A percentile compares a stretch with the other conserved stretches of the same genome.
These are phyloP conservation scores for Apotomis turbidana DNA, from an alignment of 2,888 invertebrate species.

Conservation along the genomic window DNA sequence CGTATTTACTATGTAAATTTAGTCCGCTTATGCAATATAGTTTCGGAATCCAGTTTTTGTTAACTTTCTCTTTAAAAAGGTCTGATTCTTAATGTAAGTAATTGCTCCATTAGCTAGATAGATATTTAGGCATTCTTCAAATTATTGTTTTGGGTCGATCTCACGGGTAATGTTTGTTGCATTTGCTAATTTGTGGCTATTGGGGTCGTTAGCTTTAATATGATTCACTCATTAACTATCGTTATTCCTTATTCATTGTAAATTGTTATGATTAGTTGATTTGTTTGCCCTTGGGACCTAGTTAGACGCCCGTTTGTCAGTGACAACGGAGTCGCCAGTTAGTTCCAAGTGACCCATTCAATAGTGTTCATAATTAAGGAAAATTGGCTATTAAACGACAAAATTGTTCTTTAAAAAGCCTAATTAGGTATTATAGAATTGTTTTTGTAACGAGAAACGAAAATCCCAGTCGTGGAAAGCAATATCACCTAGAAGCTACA, in stretches of 20 bases:
- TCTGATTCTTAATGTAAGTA: conserved; percentile 66
- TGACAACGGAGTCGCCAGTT: conserved; percentile 6
- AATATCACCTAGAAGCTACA: too few relatives aligned
- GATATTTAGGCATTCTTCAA: conserved; percentile 80
- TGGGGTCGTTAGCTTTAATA: conserved; percentile 32
- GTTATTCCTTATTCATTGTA: conserved; percentile 17
- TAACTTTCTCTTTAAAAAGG: conserved; percentile 61
- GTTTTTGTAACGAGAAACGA: too few relatives aligned
- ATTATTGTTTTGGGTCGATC: conserved; percentile 77
- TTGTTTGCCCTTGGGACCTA: conserved; percentile 16
- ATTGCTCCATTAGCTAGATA: conserved; percentile 82
- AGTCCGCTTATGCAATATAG: conserved; percentile 41
- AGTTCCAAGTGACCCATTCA: background rate
- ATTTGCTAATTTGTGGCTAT: conserved; percentile 54
- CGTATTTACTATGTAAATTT: conserved; percentile 42
- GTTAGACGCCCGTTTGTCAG: background rate
- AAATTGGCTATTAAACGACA: background rate
- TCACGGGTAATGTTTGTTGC: conserved; percentile 59
- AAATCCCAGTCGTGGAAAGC: too few relatives aligned
- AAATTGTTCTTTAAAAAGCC: too few relatives aligned
- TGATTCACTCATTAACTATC: conserved; percentile 10
- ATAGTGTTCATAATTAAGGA: background rate
- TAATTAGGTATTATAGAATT: too few relatives aligned
- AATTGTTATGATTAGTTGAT: conserved; percentile 12
- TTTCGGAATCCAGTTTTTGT: conserved; percentile 44